These are phyloP conservation scores for Ardeotis arabs DNA, from an alignment of 2,113 vertebrate genomes.

Conservation along the genomic window DNA sequence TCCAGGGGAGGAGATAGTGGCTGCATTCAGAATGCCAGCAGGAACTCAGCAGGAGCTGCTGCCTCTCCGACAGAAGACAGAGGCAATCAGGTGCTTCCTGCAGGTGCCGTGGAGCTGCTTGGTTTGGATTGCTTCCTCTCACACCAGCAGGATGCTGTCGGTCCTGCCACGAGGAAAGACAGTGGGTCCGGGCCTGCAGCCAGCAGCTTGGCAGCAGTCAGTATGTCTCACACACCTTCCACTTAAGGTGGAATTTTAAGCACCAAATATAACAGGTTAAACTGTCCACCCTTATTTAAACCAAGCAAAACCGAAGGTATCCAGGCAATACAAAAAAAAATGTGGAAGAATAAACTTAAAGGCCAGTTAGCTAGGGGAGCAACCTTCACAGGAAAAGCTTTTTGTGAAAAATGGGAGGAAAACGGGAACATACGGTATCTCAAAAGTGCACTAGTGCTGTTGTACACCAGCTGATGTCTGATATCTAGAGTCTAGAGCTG, in stretches of 20 bases:
- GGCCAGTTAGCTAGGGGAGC: background rate
- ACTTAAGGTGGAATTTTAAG: background rate
- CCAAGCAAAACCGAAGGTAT: background rate
- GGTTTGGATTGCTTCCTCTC: background rate
- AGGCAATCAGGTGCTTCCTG: conserved; percentile 23
- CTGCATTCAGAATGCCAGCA: background rate
- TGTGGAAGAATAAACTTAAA: background rate
- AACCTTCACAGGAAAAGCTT: background rate
- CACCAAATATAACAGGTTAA: background rate
- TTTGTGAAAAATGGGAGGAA: background rate
- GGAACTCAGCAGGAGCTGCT: background rate
- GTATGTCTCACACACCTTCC: background rate
- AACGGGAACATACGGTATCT: background rate
- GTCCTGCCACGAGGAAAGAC: background rate
- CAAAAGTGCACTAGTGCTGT: background rate
- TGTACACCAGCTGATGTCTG: background rate
- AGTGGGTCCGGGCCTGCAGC: background rate
- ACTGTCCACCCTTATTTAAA: background rate
- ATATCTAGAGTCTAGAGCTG: background rate
- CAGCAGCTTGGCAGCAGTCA: background rate
- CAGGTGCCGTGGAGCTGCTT: background rate
- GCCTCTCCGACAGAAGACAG: background rate
- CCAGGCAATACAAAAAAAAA: background rate
- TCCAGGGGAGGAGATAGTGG: background rate
- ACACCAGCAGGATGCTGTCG: background rate